Evolutionary conservation across 2,888 invertebrate species (phyloP), one percentile per base, ranked within the genome.

Genomic region (Spisula subtruncata): DNA sequence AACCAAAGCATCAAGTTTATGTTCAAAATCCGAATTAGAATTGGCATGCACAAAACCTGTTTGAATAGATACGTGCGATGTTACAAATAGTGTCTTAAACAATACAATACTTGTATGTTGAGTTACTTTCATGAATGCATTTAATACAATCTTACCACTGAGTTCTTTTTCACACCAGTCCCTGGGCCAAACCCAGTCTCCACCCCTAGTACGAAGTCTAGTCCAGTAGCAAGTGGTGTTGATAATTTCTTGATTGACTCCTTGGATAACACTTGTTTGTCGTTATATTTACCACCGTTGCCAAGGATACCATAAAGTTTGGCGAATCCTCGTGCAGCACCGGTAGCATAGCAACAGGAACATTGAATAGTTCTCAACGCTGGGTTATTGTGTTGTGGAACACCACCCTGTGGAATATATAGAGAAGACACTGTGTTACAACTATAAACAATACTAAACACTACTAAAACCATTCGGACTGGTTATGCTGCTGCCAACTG

Each of bases 271-370:
- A 81, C 6, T 25, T 29, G 81, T 14, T 81, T 48, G 16, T 29
- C 51, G 48, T 51, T 51, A 12, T 81, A n/a, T 5, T 41, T 29
- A 51, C 81, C 95, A 5, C 94, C 95, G 80, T 95, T 95, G 54
- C 95, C 94, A 25, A 96, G 84, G 75, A 95, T 94, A 54, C 95
- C 95, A 88, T 94, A 95, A 10, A 96, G 89, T 85, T 95, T 95
- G 4, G 96, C 96, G 83, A 96, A 82, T 12, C 94, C 93, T 20
- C 94, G 86, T 0, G 96, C 96, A 25, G 96, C 94, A 0, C 94
- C 95, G 48, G 95, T 94, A 14, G 95, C 96, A 71, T 94, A 94
- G 12, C 93, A 94, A 5, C 96, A 95, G 16, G 96, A 94, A 56
- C 94, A 90, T 0, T 95, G 94, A 32, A 95, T 92, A 20, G 92